Evolutionary conservation across 2,113 vertebrate genomes (phyloP).

Genomic region (Chitala chitala): DNA sequence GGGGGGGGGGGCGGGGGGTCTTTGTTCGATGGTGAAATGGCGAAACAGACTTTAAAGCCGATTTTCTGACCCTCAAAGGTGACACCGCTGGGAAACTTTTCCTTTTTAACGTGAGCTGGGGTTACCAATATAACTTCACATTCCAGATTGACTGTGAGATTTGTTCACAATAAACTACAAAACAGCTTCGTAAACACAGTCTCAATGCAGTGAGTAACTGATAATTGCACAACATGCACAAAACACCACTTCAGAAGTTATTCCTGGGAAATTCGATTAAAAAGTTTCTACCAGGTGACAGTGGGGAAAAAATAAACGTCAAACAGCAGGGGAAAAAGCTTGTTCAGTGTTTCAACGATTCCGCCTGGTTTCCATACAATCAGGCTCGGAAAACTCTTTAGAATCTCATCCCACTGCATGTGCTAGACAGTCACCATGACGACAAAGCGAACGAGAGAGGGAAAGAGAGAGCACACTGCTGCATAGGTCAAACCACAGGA

Average conservation of each 20-base stretch:
- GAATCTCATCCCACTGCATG: conserved; percentile 1
- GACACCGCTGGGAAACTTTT: too few relatives aligned
- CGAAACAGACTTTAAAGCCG: too few relatives aligned
- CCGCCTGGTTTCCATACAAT: background rate
- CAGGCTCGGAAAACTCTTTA: background rate
- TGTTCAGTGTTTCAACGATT: background rate
- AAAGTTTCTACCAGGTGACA: background rate
- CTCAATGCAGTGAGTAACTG: background rate
- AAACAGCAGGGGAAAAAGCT: background rate
- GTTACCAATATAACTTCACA: too few relatives aligned
- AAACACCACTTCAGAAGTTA: conserved; percentile 15
- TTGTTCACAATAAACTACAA: background rate
- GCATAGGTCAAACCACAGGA: conserved; percentile 15
- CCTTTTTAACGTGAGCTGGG: too few relatives aligned
- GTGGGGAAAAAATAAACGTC: background rate
- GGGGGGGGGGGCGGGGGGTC: background rate
- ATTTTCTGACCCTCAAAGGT: too few relatives aligned
- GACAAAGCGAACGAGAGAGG: background rate
- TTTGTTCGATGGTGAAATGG: too few relatives aligned
- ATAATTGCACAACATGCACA: background rate
- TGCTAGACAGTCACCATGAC: conserved; percentile 10
- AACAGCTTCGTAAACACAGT: background rate
- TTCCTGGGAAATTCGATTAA: conserved; percentile 13
- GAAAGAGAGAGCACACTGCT: background rate
- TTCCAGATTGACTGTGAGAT: too few relatives aligned